Base-by-base conservation (phyloP, 2,888 invertebrate species). In the Pelosia muscerda region DNA sequence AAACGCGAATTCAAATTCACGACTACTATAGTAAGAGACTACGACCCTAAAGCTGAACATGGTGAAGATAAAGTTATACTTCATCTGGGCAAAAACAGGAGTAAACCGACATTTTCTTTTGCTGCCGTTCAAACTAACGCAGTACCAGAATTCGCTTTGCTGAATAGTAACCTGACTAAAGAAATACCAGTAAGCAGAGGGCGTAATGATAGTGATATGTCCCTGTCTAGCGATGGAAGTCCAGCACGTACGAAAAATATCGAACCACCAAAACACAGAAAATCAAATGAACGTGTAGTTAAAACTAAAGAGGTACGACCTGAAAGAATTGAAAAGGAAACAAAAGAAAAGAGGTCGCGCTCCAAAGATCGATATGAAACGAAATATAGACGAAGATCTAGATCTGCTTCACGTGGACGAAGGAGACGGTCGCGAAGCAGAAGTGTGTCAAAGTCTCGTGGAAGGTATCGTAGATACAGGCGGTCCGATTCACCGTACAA, bases 61-160 rank as follows among this genome's bases (percentile, higher is more conserved):
- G 96, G 97, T 0, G 97, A 97, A 87, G 96, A 97, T 84, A 97
- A 96, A 91, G 93, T 96, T 0, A 96, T 97, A 55, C 93, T 96
- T 81, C 96, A 96, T 86, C 90, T 97, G 69, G 95, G 95, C 28
- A 97, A 96, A 85, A 92, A 95, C 76, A 92, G 96, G 79, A 88
- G 83, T 66, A 95, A 95, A 81, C 95, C 94, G 0, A 81, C 84
- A 26, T 93, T 89, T 25, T 81, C 86, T 2, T 90, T 85, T 59
- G 90, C 95, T 26, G 86, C 86, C 2, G 89, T 95, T 19, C 97
- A 97, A 90, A 97, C 97, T 0, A 96, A 96, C 23, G 38, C 84
- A 2, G 61, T 79, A 2, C 69, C 81, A 2, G 84, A 91, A 84
- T 85, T 79, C 22, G 69, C 78, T 5, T 72, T 77, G 55, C 42